A percentile compares a stretch with the other conserved stretches of the same genome.
Conservation (phyloP, 1,140 invertebrate species). For the Acyrthosiphon pisum region DNA sequence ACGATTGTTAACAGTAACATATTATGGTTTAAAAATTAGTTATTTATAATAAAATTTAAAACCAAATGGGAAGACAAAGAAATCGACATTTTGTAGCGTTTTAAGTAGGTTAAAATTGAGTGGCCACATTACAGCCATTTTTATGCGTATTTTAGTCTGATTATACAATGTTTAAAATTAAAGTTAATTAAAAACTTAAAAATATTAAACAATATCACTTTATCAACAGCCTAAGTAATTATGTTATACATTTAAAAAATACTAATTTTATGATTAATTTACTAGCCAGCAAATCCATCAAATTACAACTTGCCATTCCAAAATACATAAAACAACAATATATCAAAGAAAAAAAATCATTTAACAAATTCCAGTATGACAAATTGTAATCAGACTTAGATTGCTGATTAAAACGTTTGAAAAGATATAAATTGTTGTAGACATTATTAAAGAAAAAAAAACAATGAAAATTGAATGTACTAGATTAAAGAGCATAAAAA, state of each 20-base stretch:
- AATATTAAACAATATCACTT: constrained; percentile 54
- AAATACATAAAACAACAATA: background rate
- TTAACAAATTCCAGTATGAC: background rate
- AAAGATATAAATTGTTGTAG: background rate
- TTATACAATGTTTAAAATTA: constrained; percentile 40
- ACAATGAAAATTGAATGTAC: background rate
- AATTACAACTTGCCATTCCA: background rate
- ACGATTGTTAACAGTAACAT: constrained; percentile 40
- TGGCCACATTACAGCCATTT: background rate
- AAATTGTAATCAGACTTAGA: background rate
- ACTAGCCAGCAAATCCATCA: background rate
- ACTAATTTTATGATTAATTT: background rate
- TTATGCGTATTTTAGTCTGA: constrained; percentile 24
- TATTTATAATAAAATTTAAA: constrained; percentile 31
- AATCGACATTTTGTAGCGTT: constrained; percentile 44
- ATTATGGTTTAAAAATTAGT: constrained; percentile 5
- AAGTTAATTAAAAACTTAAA: constrained; percentile 44
- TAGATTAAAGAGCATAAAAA: background rate
- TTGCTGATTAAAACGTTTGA: background rate
- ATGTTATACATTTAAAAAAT: background rate
- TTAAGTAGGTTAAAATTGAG: constrained; percentile 39
- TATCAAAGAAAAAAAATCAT: background rate
- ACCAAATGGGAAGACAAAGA: constrained; percentile 41
- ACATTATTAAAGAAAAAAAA: background rate
- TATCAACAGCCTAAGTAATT: constrained; percentile 47